These are phyloP conservation scores for Andinoacara biseriatus DNA, from an alignment of 2,113 vertebrate genomes.

Conservation along the genomic window DNA sequence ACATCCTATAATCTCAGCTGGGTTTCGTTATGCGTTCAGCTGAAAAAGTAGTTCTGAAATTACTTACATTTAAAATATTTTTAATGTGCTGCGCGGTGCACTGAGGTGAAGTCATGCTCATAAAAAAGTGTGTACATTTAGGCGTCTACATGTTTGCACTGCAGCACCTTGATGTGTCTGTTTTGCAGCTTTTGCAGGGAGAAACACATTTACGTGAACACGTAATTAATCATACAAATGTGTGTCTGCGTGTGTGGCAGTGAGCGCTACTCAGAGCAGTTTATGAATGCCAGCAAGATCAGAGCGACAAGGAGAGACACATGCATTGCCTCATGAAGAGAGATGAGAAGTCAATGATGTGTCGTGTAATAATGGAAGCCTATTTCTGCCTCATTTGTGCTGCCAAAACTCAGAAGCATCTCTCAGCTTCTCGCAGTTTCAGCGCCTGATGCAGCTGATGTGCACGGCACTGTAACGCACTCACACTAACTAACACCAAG, in stretches of 20 bases:
- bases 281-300: conserved; percentile 17
- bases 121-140: background rate
- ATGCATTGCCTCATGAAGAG: conserved; percentile 33
- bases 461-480: background rate
- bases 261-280: background rate
- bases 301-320: conserved; percentile 24
- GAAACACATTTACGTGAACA: background rate
- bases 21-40: background rate
- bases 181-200: background rate
- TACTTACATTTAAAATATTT: background rate
- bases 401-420: conserved; percentile 37
- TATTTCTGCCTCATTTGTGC: conserved; percentile 69
- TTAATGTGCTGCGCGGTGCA: background rate
- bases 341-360: conserved; percentile 63
- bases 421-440: conserved; percentile 40
- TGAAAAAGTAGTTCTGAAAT: background rate
- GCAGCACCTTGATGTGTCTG: background rate
- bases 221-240: conserved; percentile 36
- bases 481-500: background rate
- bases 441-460: conserved; percentile 22
- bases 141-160: conserved; percentile 15
- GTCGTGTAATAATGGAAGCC: conserved; percentile 52
- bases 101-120: background rate
- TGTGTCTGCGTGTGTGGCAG: background rate
- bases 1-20: background rate